phyloP scores from a whole-genome alignment of 35 echinoderm and acorn worm genomes.

The Acanthaster planci region DNA sequence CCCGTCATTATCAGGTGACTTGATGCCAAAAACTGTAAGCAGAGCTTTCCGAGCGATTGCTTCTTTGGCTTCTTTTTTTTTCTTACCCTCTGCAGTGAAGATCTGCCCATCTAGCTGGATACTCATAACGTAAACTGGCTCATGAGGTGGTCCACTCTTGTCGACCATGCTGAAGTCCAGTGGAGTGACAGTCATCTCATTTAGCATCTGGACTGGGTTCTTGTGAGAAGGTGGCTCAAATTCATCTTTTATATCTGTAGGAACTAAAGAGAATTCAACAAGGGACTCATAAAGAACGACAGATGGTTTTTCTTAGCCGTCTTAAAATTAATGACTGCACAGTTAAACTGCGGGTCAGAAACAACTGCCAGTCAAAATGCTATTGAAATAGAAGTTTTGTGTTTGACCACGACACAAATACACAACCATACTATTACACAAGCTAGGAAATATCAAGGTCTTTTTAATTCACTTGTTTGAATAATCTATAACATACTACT shows the following conservation, averaged over 20 bases:
- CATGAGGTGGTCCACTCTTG: conserved; percentile 36
- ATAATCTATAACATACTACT: no score
- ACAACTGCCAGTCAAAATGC: no score
- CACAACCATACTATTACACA: no score
- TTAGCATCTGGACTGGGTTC: conserved; percentile 51
- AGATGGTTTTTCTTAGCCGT: no score
- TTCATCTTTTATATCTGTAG: conserved; percentile 36
- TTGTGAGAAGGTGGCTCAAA: conserved; percentile 47
- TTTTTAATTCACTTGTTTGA: no score
- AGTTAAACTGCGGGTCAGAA: no score
- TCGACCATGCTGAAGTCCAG: conserved; percentile 15
- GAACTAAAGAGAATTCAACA: conserved; percentile 25
- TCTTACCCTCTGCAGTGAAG: conserved; percentile 32
- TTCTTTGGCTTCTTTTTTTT: conserved; percentile 55
- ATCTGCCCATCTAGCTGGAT: conserved; percentile 30
- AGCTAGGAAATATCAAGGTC: no score
- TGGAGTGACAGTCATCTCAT: conserved; percentile 32
- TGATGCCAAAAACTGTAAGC: conserved; percentile 34
- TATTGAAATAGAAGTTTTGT: no score
- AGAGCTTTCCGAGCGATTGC: conserved; percentile 34
- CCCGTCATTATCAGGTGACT: not conserved
- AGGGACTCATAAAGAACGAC: no score
- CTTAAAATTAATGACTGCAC: no score
- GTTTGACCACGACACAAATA: no score
- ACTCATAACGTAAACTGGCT: conserved; percentile 25